phyloP scores from a whole-genome alignment of 1,140 invertebrate species.

The Zaprionus ornatus region DNA sequence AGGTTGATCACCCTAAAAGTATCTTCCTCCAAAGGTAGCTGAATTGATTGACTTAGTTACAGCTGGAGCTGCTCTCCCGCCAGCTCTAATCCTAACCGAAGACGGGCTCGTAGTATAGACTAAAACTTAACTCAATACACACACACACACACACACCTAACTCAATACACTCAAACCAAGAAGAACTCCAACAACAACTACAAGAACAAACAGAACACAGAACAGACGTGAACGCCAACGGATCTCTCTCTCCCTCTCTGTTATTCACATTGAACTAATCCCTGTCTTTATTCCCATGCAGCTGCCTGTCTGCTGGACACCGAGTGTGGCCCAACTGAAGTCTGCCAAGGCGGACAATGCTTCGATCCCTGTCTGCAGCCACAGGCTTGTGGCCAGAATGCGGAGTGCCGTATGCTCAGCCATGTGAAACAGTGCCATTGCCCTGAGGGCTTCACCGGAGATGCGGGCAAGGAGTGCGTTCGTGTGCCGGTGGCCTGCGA shows the following conservation, averaged over 20 bases:
- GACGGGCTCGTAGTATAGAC: slow-evolving; percentile 58
- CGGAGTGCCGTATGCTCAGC: slow-evolving; percentile 90
- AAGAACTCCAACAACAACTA: slow-evolving; percentile 40
- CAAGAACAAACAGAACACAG: slow-evolving; percentile 34
- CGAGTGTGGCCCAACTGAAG: slow-evolving; percentile 91
- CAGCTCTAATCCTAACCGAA: slow-evolving; percentile 33
- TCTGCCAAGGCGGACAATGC: slow-evolving; percentile 93
- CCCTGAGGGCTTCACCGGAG: slow-evolving; percentile 93
- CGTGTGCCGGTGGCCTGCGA: slow-evolving; percentile 92
- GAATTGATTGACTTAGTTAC: neutral
- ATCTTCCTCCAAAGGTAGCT: neutral
- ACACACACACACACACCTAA: slow-evolving; percentile 16
- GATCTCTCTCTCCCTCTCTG: neutral
- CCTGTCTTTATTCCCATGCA: slow-evolving; percentile 69
- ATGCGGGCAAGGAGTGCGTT: slow-evolving; percentile 92
- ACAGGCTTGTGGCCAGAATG: slow-evolving; percentile 94
- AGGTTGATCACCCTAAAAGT: neutral
- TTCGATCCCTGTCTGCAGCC: slow-evolving; percentile 91
- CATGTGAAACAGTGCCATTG: slow-evolving; percentile 93
- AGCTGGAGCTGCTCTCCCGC: neutral
- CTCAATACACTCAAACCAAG: slow-evolving; percentile 26
- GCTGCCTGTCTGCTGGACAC: slow-evolving; percentile 91
- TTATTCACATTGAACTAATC: slow-evolving; percentile 10
- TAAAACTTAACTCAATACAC: slow-evolving; percentile 56
- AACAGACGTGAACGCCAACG: slow-evolving; percentile 37